Evolutionary conservation across 1,140 invertebrate genomes (phyloP).

Genomic region (Leptinotarsa lineolata): DNA sequence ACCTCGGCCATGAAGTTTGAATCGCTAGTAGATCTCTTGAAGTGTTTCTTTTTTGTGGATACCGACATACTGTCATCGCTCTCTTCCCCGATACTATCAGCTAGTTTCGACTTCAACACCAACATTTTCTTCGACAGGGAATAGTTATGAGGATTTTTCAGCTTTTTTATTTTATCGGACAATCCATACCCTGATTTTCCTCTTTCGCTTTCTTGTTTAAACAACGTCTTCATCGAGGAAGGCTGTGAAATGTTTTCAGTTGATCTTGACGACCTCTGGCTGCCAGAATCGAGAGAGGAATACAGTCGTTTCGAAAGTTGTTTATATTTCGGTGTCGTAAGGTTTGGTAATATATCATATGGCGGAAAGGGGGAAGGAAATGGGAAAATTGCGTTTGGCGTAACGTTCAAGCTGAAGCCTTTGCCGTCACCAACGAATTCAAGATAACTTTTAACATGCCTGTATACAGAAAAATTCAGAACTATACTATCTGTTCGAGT

Average conservation of each 20-base stretch:
- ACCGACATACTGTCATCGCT: constrained; percentile 41
- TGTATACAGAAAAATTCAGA: constrained; percentile 33
- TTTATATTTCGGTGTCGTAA: constrained; percentile 27
- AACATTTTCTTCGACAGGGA: constrained; percentile 60
- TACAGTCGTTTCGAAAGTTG: constrained; percentile 35
- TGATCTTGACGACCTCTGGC: constrained; percentile 31
- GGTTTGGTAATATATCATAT: constrained; percentile 17
- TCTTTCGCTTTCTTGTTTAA: constrained; percentile 63
- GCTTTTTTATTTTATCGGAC: constrained; percentile 60
- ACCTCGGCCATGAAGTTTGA: constrained; percentile 67
- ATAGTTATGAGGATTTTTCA: constrained; percentile 60
- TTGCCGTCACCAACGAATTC: constrained; percentile 52
- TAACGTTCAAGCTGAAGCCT: constrained; percentile 49
- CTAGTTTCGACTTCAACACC: constrained; percentile 56
- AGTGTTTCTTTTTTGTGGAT: constrained; percentile 52
- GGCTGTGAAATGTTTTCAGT: constrained; percentile 45
- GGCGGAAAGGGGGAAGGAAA: constrained; percentile 31
- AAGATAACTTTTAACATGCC: constrained; percentile 51
- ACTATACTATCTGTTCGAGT: constrained; percentile 20
- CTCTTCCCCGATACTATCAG: constrained; percentile 55
- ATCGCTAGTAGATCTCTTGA: constrained; percentile 62
- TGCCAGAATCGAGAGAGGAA: constrained; percentile 27
- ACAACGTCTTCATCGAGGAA: constrained; percentile 55
- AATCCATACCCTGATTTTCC: constrained; percentile 59
- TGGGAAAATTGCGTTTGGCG: constrained; percentile 25